Conservation (phyloP, 2,888 invertebrate species). For the Drosophila rellima region DNA sequence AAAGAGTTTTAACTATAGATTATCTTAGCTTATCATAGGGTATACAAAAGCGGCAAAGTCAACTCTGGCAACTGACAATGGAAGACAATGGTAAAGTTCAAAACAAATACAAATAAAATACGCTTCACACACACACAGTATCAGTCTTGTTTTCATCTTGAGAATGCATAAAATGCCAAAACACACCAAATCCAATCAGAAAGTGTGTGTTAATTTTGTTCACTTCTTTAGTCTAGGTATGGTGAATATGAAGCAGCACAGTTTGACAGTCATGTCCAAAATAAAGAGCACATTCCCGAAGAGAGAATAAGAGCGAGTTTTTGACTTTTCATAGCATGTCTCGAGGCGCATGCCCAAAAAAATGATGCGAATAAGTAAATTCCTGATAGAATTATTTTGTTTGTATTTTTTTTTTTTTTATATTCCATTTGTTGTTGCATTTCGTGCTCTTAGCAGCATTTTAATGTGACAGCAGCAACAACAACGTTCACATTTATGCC, state of each 20-base stretch:
- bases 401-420: neutral
- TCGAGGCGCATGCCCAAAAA: constrained; percentile 53
- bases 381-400: constrained; percentile 6
- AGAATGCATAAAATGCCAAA: constrained; percentile 52
- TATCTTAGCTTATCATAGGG: constrained; percentile 10
- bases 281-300: constrained; percentile 23
- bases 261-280: constrained; percentile 46
- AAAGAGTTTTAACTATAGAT: no score
- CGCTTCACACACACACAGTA: constrained; percentile 21
- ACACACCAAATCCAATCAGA: constrained; percentile 59
- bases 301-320: constrained; percentile 18
- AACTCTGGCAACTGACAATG: constrained; percentile 38
- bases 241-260: constrained; percentile 52
- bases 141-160: constrained; percentile 26
- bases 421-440: constrained; percentile 13
- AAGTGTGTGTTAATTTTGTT: constrained; percentile 5
- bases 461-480: constrained; percentile 67
- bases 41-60: constrained; percentile 28
- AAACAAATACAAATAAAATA: constrained; percentile 50
- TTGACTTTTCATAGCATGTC: constrained; percentile 18
- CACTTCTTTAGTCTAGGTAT: constrained; percentile 18
- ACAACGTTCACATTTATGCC: constrained; percentile 54
- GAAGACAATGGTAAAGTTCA: constrained; percentile 60
- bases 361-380: constrained; percentile 16
- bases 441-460: constrained; percentile 46